Percentiles rank a stretch among this genome's conserved stretches.
phyloP scores from a whole-genome alignment of 2,113 vertebrate species.

The Typhlomys cinereus region DNA sequence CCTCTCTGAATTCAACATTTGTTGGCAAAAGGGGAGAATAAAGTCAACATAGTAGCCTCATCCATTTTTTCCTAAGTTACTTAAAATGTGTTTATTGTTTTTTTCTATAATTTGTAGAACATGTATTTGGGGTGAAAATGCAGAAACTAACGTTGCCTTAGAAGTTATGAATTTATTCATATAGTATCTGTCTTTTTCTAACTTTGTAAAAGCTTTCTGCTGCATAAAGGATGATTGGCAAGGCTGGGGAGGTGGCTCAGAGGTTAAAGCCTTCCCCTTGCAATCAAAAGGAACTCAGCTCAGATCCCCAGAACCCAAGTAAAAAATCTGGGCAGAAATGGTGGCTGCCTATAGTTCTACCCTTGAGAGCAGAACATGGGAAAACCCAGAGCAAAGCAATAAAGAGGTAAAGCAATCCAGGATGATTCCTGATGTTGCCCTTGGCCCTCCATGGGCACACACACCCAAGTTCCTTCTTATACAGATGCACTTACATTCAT shows the following conservation, averaged over 20 bases:
- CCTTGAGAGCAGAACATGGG: too few species aligned
- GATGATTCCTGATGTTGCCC: too few species aligned
- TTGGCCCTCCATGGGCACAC: too few species aligned
- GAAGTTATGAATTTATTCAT: constrained; percentile 18
- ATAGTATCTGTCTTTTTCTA: neutral
- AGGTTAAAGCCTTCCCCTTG: too few species aligned
- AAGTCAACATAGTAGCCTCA: neutral
- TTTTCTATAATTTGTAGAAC: neutral
- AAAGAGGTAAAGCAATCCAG: too few species aligned
- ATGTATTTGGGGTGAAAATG: neutral
- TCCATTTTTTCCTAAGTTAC: neutral
- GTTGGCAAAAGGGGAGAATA: neutral
- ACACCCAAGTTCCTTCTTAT: too few species aligned
- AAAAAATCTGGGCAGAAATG: too few species aligned
- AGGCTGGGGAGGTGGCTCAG: neutral
- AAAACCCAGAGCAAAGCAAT: too few species aligned
- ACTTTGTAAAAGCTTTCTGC: constrained; percentile 27
- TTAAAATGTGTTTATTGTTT: neutral
- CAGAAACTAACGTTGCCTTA: neutral
- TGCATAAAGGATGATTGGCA: neutral
- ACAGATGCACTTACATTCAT: too few species aligned
- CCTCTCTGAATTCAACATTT: neutral
- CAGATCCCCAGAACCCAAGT: too few species aligned
- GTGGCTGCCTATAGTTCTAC: too few species aligned
- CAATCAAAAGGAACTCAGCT: too few species aligned